Conservation (phyloP, 2,797 vertebrate genomes). For the Manis pentadactyla region DNA sequence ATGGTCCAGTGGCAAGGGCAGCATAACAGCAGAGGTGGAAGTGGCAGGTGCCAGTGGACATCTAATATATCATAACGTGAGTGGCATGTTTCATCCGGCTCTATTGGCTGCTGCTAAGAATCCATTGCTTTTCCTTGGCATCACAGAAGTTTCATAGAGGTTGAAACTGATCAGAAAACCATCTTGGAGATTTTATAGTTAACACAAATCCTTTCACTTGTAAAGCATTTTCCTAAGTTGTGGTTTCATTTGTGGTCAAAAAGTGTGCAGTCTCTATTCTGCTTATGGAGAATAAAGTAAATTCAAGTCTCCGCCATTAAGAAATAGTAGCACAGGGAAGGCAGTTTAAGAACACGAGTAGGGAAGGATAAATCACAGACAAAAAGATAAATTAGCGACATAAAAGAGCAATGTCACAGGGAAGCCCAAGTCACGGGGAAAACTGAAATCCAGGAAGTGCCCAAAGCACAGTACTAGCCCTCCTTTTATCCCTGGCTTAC, state of each 20-base stretch:
- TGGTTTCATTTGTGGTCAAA: neutral
- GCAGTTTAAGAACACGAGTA: neutral
- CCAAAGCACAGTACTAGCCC: neutral
- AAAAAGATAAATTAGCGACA: constrained; percentile 60
- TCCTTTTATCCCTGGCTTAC: neutral
- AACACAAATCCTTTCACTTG: neutral
- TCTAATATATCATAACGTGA: neutral
- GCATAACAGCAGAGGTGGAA: neutral
- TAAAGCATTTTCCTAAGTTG: neutral
- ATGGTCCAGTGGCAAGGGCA: neutral
- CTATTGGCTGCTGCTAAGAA: neutral
- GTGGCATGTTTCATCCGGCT: neutral
- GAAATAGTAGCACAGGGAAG: constrained; percentile 37
- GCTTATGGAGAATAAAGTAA: neutral
- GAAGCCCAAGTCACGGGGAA: neutral
- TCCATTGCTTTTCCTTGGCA: neutral
- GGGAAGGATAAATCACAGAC: constrained; percentile 47
- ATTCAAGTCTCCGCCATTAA: constrained; percentile 41
- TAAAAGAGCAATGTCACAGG: neutral
- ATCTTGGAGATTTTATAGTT: neutral
- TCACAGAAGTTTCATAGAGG: neutral
- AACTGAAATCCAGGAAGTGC: neutral
- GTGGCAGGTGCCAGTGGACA: neutral
- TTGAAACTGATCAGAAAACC: neutral
- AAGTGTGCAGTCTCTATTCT: neutral